Percentiles rank a stretch among this genome's conserved stretches.
Conservation (phyloP, 1,140 invertebrate species). For the Musca domestica region DNA sequence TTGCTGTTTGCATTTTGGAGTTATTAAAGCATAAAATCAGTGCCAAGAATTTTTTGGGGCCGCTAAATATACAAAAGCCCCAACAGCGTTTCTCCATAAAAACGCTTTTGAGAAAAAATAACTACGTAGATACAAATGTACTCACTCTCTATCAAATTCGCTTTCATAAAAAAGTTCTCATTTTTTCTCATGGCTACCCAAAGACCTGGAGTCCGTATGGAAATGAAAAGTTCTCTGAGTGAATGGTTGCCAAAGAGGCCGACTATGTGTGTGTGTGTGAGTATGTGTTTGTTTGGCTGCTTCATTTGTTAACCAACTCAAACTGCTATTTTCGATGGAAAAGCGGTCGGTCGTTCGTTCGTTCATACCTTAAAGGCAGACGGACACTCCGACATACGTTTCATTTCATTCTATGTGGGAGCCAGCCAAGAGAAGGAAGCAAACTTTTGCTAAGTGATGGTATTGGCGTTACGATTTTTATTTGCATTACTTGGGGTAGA, state of each 20-base stretch:
- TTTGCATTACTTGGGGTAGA: conserved; percentile 5
- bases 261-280: neutral
- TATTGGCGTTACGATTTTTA: conserved; percentile 6
- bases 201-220: neutral
- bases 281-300: neutral
- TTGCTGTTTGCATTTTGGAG: no score
- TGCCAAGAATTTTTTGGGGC: conserved; percentile 8
- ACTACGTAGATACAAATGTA: neutral
- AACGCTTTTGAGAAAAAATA: neutral
- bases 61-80: conserved; percentile 8
- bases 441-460: conserved; percentile 9
- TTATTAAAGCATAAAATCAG: conserved; percentile 19
- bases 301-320: conserved; percentile 3
- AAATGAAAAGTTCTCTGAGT: conserved; percentile 7
- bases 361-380: conserved; percentile 12
- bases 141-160: neutral
- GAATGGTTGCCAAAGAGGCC: no score
- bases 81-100: neutral
- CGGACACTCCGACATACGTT: conserved; percentile 1
- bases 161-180: neutral
- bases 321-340: neutral
- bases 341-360: neutral
- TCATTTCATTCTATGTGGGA: conserved; percentile 5
- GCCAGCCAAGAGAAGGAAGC: neutral
- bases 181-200: neutral